Evolutionary conservation across 2,888 invertebrate genomes (phyloP).

Genomic region (Ashinkailepas kermadecensis): DNA sequence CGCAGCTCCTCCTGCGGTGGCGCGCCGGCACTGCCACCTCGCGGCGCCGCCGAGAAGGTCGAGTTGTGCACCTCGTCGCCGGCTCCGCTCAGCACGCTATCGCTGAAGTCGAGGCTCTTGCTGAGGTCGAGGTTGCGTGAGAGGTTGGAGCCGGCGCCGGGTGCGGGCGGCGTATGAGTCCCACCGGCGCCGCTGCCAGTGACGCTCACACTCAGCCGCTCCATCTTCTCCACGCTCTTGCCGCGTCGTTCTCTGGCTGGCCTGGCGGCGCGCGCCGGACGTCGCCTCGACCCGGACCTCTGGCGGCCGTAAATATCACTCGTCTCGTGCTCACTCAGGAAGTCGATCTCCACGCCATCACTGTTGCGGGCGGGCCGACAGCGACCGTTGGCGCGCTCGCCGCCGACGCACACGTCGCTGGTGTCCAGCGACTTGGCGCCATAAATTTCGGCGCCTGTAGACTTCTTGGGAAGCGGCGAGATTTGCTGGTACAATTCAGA

Average conservation of each 20-base stretch:
- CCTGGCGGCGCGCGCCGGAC: not conserved
- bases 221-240: constrained; percentile 4
- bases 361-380: not conserved
- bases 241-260: not conserved
- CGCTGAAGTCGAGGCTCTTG: constrained; percentile 23
- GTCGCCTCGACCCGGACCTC: not conserved
- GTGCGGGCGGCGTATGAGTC: not conserved
- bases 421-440: constrained; percentile 4
- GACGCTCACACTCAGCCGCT: constrained; percentile 12
- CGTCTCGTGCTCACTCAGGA: not conserved
- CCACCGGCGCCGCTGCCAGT: not conserved
- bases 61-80: constrained; percentile 17
- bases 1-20: constrained; percentile 34
- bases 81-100: not conserved
- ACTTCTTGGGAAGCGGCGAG: not conserved
- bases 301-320: not conserved
- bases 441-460: constrained; percentile 20
- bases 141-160: not conserved
- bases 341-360: not conserved
- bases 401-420: not conserved
- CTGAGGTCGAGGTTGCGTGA: constrained; percentile 17
- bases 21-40: not conserved
- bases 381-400: not conserved
- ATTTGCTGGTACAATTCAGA: constrained; percentile 23
- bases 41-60: not conserved